Conservation (phyloP, 2,888 invertebrate genomes). For the Blera fallax region DNA sequence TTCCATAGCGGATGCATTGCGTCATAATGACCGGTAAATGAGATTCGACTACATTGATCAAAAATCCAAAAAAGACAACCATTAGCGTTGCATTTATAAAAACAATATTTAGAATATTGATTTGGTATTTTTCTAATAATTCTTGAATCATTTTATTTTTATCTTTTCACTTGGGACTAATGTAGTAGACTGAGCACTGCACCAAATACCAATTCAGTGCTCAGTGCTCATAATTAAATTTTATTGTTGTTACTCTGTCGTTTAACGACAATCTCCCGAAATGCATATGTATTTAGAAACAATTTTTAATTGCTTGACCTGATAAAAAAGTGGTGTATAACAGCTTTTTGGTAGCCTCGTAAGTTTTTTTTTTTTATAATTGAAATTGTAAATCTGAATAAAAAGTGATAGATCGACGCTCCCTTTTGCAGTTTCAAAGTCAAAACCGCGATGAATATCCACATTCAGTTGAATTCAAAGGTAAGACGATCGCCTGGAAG, state of each 20-base stretch:
- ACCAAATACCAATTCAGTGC: neutral
- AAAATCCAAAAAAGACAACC: conserved; percentile 83
- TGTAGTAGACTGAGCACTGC: neutral
- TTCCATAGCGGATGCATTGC: conserved; percentile 88
- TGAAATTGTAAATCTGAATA: too few species aligned
- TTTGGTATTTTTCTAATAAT: conserved; percentile 74
- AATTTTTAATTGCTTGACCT: too few species aligned
- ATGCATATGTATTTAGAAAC: too few species aligned
- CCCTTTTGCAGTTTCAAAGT: too few species aligned
- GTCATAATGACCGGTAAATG: conserved; percentile 86
- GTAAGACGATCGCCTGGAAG: too few species aligned
- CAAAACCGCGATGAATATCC: too few species aligned
- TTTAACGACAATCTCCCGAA: neutral
- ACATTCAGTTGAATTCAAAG: too few species aligned
- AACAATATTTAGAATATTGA: conserved; percentile 77
- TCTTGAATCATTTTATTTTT: conserved; percentile 30
- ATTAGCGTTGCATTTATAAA: conserved; percentile 78
- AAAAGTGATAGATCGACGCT: too few species aligned
- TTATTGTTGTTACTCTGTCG: neutral
- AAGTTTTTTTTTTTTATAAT: too few species aligned
- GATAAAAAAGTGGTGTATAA: too few species aligned
- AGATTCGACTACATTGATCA: conserved; percentile 84
- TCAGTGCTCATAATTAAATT: neutral
- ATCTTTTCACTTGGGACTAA: neutral
- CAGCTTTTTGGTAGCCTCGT: too few species aligned